phyloP scores from a whole-genome alignment of 2,113 vertebrate genomes.

The Salminus brasiliensis region DNA sequence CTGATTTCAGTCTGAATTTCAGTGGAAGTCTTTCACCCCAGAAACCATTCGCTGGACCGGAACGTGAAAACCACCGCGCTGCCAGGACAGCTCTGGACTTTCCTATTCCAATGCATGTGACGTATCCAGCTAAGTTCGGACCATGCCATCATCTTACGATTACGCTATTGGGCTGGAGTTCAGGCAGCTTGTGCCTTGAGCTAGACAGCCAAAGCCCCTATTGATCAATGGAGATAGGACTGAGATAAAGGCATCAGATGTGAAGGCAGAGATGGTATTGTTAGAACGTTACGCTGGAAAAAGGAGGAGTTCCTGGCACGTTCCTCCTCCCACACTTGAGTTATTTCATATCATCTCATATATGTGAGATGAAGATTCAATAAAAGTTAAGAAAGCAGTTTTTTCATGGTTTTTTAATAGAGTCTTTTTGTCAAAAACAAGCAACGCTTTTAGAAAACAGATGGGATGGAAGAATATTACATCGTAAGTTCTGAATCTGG shows the following conservation, averaged over 20 bases:
- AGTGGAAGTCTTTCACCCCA: neutral
- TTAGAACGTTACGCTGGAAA: too few species aligned
- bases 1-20: neutral
- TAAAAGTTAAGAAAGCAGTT: conserved; percentile 9
- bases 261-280: too few species aligned
- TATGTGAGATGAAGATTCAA: conserved; percentile 25
- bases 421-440: conserved; percentile 68
- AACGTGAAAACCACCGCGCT: conserved; percentile 26
- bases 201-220: too few species aligned
- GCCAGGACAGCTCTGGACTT: conserved; percentile 7
- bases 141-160: too few species aligned
- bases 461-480: conserved; percentile 63
- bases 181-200: too few species aligned
- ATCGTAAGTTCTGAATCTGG: conserved; percentile 58
- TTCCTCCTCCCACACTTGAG: too few species aligned
- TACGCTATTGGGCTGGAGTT: too few species aligned
- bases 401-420: conserved; percentile 70
- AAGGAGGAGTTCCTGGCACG: too few species aligned
- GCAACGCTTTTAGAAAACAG: conserved; percentile 71
- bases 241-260: too few species aligned
- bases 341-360: too few species aligned
- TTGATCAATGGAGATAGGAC: too few species aligned
- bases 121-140: too few species aligned
- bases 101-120: neutral
- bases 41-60: neutral